Conservation (phyloP, 2,888 invertebrate species). For the Ariolimax columbianus region DNA sequence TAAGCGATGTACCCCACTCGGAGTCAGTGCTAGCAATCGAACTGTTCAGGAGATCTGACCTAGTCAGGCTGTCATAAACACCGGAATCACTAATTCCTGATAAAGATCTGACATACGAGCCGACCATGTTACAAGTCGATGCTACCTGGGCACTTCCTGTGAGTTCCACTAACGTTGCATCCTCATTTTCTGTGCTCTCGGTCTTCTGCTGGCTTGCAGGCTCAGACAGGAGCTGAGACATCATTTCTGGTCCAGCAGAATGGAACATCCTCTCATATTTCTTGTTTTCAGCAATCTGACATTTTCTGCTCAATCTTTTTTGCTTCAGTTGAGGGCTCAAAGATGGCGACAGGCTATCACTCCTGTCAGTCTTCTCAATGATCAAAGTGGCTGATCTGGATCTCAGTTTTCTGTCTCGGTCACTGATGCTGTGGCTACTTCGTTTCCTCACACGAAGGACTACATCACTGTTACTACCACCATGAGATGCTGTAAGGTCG, state of each 20-base stretch:
- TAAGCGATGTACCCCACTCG: conserved; percentile 32
- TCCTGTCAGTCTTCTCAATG: conserved; percentile 55
- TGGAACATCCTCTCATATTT: conserved; percentile 29
- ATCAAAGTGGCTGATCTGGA: conserved; percentile 67
- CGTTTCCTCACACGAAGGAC: conserved; percentile 32
- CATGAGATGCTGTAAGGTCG: conserved; percentile 58
- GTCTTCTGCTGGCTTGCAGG: background rate
- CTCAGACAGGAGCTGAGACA: background rate
- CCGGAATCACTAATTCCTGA: conserved; percentile 48
- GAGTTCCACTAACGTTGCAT: background rate
- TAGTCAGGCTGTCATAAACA: conserved; percentile 46
- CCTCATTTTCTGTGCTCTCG: background rate
- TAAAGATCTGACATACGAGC: conserved; percentile 39
- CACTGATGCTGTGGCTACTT: conserved; percentile 35
- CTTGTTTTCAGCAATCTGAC: background rate
- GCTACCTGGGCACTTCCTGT: background rate
- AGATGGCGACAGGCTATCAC: conserved; percentile 29
- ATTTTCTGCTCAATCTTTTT: conserved; percentile 18
- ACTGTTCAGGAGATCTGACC: conserved; percentile 43
- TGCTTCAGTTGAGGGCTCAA: conserved; percentile 46
- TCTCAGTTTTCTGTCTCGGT: conserved; percentile 64
- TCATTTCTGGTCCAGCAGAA: conserved; percentile 40
- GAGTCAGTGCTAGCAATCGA: conserved; percentile 47
- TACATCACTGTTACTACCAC: background rate
- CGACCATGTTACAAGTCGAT: conserved; percentile 17